Base-by-base conservation (phyloP, 2,888 invertebrate genomes). In the Vesta saturnalis region DNA sequence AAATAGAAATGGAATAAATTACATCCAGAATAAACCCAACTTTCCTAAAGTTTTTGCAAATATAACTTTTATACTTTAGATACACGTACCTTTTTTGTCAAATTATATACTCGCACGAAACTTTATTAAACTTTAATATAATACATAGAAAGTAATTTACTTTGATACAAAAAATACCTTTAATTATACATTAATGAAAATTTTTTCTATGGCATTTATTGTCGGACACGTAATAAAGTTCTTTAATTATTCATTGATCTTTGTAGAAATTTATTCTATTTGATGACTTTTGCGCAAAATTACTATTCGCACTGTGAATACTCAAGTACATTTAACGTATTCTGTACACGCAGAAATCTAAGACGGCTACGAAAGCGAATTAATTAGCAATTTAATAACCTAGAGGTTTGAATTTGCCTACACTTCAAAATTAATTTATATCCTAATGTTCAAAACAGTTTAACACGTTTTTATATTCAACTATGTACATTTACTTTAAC, bases 331-430 rank as follows among this genome's bases (percentile, higher is more conserved):
- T 49, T 49, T 15, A 18, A 18, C 18, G 18, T 49, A 49, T 49
- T 49, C 47, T 6, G 18, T 16, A 15, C 47, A 49, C 47, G 47
- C 47, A 18, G 47, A 14, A 49, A 15, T 49, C 18, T 49, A 49
- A 49, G 47, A 49, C 47, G 18, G 18, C 15, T 18, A 15, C 47
- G 18, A 49, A 49, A 49, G 47, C 47, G 16, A 49, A 15, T 49
- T 49, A 49, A 49, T 49, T 49, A 49, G 47, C 47, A 49, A 49
- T 49, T 49, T 49, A 49, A 49, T 49, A 49, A 49, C 39, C 39
- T n/a, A 39, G 39, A 39, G 39, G 39, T 39, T 39, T 39, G 39
- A 39, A 39, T 39, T 39, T 39, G 39, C 39, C 3, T 30, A 30
- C 30, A 39, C n/a, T 39, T 39, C 8, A n/a, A 39, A 39, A 39